Base-by-base conservation (phyloP, 2,113 vertebrate species). In the Ellobius talpinus region DNA sequence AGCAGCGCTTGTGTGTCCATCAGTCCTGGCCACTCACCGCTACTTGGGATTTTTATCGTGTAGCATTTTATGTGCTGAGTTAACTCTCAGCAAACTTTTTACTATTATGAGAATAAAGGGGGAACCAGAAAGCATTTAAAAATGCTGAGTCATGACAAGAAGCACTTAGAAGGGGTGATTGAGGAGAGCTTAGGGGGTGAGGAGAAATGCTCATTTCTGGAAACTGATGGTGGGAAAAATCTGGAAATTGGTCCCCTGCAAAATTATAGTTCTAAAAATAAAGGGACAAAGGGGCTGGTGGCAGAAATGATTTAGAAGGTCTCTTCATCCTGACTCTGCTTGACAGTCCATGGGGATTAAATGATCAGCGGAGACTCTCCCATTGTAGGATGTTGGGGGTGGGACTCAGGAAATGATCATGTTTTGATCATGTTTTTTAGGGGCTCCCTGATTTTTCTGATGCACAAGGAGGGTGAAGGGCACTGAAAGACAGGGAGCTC, bases 11-110 rank as follows among this genome's bases (percentile, higher is more conserved):
- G 0, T 63, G 24, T 77, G 45, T 26, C 89, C n/a, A 36, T 74
- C 14, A 52, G 82, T 29, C 72, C 70, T 73, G 31, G 5, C 16
- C 17, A 16, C 42, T 29, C 17, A 50, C 17, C 7, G 21, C 55
- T 13, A 1, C 16, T 21, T 61, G 17, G 50, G 24, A 58, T 24
- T 45, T 63, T 77, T 47, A 47, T 14, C 45, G 63, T 47, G 45
- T 33, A 36, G 50, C 52, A 24, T 78, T 70, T 66, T 70, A 42
- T 47, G 52, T 33, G 47, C 45, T 36, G 58, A 17, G 3, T 91
- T 94, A 95, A 95, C 19, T 47, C 36, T 13, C 26, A 94, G n/a
- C 36, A 72, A 95, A 39, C 70, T 24, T 47, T 79, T 93, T 23
- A 33, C 52, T 76, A 4, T 58, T 36, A 47, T 1, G 39, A 77